These are phyloP conservation scores for Falco punctatus DNA, from an alignment of 2,113 vertebrate species.

Conservation along the genomic window DNA sequence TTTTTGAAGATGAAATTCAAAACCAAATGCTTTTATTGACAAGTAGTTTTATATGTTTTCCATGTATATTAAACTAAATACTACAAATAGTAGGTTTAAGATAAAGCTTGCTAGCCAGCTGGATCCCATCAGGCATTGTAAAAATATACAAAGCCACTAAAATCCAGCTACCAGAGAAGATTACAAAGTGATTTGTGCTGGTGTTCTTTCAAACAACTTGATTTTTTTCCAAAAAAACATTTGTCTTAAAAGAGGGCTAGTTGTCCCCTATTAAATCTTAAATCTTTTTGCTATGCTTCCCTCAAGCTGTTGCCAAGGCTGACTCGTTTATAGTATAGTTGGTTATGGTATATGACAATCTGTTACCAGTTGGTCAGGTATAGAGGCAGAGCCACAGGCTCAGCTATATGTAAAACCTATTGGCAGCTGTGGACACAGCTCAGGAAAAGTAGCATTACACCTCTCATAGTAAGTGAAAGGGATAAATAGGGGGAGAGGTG, in stretches of 20 bases:
- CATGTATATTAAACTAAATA: not conserved
- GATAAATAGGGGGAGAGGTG: fast-evolving
- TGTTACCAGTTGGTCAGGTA: not conserved
- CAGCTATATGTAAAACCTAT: not conserved
- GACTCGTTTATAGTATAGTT: not conserved
- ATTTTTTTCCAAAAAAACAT: not conserved
- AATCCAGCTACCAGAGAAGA: not conserved
- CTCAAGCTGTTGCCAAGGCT: not conserved
- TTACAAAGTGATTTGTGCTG: too few relatives aligned
- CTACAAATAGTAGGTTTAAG: not conserved
- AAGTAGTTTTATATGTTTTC: not conserved
- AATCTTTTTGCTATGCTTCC: not conserved
- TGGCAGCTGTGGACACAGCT: not conserved
- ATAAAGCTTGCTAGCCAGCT: not conserved
- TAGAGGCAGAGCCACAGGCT: not conserved
- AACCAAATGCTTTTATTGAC: not conserved
- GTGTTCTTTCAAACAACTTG: not conserved
- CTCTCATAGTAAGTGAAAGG: not conserved
- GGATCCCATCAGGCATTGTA: not conserved
- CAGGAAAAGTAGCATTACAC: not conserved
- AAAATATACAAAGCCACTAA: not conserved
- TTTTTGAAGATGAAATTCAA: not conserved
- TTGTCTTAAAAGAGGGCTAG: not conserved
- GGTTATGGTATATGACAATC: not conserved
- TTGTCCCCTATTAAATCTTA: not conserved